phyloP scores from a whole-genome alignment of 2,888 invertebrate genomes.

The Leptinotarsa haldemani region DNA sequence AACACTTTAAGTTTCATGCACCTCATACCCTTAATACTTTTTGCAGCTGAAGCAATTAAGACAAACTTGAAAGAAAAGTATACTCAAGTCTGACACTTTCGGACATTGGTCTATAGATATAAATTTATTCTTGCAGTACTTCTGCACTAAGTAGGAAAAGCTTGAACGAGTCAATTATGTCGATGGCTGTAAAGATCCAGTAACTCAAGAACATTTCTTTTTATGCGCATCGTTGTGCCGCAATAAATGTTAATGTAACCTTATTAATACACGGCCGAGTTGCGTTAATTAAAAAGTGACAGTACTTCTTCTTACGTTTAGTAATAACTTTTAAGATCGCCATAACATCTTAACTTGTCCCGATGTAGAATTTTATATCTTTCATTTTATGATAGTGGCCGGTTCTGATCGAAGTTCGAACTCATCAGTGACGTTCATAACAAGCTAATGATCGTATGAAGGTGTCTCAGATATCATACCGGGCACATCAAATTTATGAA shows the following conservation, averaged over 20 bases:
- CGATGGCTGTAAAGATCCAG: constrained; percentile 22
- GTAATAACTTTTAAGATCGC: constrained; percentile 24
- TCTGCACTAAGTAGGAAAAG: not conserved
- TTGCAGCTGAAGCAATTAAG: no score
- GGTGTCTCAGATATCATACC: not conserved
- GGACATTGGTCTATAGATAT: not conserved
- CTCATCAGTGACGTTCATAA: constrained; percentile 12
- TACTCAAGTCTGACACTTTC: not conserved
- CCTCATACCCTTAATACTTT: no score
- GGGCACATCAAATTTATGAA: no score
- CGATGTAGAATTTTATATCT: constrained; percentile 15
- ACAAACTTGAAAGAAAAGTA: no score
- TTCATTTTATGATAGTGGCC: constrained; percentile 15
- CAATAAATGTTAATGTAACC: constrained; percentile 25
- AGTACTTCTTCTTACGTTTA: constrained; percentile 21
- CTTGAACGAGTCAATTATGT: constrained; percentile 30
- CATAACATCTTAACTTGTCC: constrained; percentile 26
- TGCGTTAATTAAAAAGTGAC: constrained; percentile 33
- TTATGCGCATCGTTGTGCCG: constrained; percentile 22
- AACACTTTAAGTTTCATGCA: no score
- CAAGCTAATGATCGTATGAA: not conserved
- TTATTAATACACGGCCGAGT: constrained; percentile 27
- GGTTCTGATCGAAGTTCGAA: constrained; percentile 20
- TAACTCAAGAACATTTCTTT: constrained; percentile 20
- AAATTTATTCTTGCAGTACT: not conserved